A percentile compares a stretch with the other conserved stretches of the same genome.
Conservation (phyloP, 2,888 invertebrate species). For the Acrobasis consociella region DNA sequence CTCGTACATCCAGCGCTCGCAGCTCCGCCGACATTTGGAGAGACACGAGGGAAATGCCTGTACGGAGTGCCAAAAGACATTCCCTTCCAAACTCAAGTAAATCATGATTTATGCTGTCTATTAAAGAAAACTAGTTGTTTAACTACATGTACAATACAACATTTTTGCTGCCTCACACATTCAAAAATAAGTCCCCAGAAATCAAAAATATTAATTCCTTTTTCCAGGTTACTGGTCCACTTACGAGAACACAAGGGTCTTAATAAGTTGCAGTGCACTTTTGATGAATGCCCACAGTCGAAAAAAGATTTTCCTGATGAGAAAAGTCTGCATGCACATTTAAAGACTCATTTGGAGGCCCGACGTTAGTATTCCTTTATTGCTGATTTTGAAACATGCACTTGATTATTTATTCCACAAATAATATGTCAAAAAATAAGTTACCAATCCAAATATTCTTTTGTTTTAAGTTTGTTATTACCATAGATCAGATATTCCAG, state of each 20-base stretch:
- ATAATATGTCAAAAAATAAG: no score
- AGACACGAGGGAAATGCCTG: constrained; percentile 88
- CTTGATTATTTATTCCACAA: no score
- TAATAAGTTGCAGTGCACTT: constrained; percentile 52
- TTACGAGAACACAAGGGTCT: constrained; percentile 51
- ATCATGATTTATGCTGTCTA: constrained; percentile 18
- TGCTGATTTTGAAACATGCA: no score
- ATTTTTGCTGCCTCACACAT: no score
- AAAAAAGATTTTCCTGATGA: constrained; percentile 50
- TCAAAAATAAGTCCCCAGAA: no score
- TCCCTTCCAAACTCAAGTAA: constrained; percentile 52
- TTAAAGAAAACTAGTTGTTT: no score
- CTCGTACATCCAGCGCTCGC: constrained; percentile 93
- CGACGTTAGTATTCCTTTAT: constrained; percentile 49
- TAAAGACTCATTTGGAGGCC: constrained; percentile 52
- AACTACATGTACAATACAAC: no score
- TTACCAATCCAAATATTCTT: no score
- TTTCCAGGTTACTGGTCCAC: constrained; percentile 58
- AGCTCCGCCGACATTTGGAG: constrained; percentile 89
- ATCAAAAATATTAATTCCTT: constrained; percentile 6
- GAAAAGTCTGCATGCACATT: constrained; percentile 47
- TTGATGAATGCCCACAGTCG: constrained; percentile 44
- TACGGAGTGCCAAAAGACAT: constrained; percentile 48
- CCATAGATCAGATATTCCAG: no score
- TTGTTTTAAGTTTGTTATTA: no score